Percentiles rank a stretch among this genome's conserved stretches.
phyloP scores from a whole-genome alignment of 2,888 invertebrate genomes.

The Tetranychus truncatus region DNA sequence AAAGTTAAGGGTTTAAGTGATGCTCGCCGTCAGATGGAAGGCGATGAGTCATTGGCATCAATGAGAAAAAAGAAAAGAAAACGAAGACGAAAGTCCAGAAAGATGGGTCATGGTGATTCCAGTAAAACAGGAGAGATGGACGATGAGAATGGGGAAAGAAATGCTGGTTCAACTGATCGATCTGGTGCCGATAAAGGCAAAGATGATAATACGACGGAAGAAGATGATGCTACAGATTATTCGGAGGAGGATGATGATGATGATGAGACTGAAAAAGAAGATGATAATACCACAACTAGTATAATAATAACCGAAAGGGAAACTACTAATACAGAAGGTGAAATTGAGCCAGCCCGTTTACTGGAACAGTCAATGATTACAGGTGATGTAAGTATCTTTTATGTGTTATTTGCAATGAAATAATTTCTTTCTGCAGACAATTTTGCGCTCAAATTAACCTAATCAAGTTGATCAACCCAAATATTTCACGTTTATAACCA shows the following conservation, averaged over 20 bases:
- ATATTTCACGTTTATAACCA: too few relatives aligned
- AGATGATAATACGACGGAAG: neutral
- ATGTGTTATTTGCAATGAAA: too few relatives aligned
- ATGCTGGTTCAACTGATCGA: constrained; percentile 3
- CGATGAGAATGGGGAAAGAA: neutral
- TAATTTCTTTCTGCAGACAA: too few relatives aligned
- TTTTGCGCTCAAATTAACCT: too few relatives aligned
- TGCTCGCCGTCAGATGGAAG: constrained; percentile 5
- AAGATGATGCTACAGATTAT: constrained; percentile 5
- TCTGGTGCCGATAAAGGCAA: neutral
- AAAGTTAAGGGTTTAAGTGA: constrained; percentile 17
- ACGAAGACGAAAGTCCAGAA: neutral
- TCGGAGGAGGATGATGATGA: constrained; percentile 11
- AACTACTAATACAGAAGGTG: constrained; percentile 10
- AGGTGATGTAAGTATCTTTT: constrained; percentile 12
- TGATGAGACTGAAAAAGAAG: constrained; percentile 10
- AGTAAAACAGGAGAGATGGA: constrained; percentile 2
- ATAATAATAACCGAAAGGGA: constrained; percentile 3
- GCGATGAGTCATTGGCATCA: neutral
- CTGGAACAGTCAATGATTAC: constrained; percentile 20
- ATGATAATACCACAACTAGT: neutral
- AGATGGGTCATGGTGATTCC: constrained; percentile 1
- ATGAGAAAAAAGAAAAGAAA: constrained; percentile 7
- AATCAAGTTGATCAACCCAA: too few relatives aligned
- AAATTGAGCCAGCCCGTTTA: constrained; percentile 16